Evolutionary conservation across 2,888 invertebrate species (phyloP).

Genomic region (Drosophila niveifrons): DNA sequence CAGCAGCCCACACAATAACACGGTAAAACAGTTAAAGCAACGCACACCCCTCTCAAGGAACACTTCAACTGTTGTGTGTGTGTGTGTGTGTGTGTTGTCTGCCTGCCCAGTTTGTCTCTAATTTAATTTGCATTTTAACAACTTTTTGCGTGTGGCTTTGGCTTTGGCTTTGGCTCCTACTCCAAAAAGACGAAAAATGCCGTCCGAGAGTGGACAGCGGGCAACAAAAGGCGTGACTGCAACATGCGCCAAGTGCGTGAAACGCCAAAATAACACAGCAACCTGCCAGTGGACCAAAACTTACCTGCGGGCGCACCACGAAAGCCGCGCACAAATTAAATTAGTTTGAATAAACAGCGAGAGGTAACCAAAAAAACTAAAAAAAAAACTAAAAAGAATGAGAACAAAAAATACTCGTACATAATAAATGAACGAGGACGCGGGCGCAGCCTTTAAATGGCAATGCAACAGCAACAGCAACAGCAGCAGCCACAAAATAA

Average conservation of each 20-base stretch:
- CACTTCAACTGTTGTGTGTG: conserved; percentile 16
- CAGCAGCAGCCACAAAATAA: conserved; percentile 45
- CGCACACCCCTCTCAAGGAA: conserved; percentile 39
- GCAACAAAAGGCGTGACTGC: conserved; percentile 83
- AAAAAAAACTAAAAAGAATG: conserved; percentile 15
- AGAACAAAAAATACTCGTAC: conserved; percentile 58
- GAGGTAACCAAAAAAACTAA: conserved; percentile 52
- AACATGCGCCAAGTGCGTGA: conserved; percentile 82
- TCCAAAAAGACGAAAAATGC: conserved; percentile 31
- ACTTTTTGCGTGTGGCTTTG: conserved; percentile 81
- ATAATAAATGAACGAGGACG: conserved; percentile 75
- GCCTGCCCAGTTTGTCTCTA: conserved; percentile 75
- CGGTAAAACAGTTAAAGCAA: conserved; percentile 24
- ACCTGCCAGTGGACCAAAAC: conserved; percentile 66
- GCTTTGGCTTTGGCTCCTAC: conserved; percentile 15
- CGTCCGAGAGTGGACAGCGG: conserved; percentile 51
- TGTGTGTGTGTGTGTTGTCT: conserved; percentile 41
- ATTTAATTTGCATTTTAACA: conserved; percentile 83
- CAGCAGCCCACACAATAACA: conserved; percentile 26
- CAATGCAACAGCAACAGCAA: conserved; percentile 34
- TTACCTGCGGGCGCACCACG: conserved; percentile 75
- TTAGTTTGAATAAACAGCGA: conserved; percentile 81
- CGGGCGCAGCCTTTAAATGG: conserved; percentile 78
- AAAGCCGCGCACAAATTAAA: conserved; percentile 77
- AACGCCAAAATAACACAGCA: conserved; percentile 79